These are phyloP conservation scores for Mus pahari DNA, from an alignment of 2,113 vertebrate species.

Conservation along the genomic window DNA sequence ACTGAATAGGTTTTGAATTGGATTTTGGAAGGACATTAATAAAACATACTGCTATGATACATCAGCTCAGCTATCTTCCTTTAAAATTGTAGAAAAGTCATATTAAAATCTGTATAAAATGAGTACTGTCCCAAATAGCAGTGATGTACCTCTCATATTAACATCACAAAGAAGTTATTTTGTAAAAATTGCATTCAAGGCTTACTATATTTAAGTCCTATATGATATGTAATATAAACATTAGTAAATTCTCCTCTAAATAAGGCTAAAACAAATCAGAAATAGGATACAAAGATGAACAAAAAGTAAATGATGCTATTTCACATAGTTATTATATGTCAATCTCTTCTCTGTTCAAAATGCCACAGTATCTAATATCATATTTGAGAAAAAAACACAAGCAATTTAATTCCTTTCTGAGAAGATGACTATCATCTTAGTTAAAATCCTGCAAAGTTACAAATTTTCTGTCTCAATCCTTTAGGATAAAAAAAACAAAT, in stretches of 20 bases:
- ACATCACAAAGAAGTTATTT: conserved; percentile 11
- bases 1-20: background rate
- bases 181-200: conserved; percentile 25
- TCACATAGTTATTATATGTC: background rate
- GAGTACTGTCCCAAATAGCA: background rate
- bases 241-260: conserved; percentile 12
- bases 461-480: background rate
- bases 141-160: background rate
- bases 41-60: background rate
- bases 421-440: background rate
- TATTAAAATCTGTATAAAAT: background rate
- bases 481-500: background rate
- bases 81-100: background rate
- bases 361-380: background rate
- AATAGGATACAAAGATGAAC: background rate
- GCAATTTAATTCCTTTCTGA: conserved; percentile 9
- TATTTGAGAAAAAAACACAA: background rate
- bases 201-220: conserved; percentile 39
- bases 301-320: background rate
- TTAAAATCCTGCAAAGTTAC: conserved; percentile 29
- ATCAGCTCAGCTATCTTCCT: background rate
- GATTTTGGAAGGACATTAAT: background rate
- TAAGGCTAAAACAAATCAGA: background rate
- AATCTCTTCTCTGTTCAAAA: conserved; percentile 4
- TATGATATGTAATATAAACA: background rate